A percentile compares a stretch with the other conserved stretches of the same genome.
phyloP scores from a whole-genome alignment of 2,888 invertebrate genomes.

The Liodrosophila aerea region DNA sequence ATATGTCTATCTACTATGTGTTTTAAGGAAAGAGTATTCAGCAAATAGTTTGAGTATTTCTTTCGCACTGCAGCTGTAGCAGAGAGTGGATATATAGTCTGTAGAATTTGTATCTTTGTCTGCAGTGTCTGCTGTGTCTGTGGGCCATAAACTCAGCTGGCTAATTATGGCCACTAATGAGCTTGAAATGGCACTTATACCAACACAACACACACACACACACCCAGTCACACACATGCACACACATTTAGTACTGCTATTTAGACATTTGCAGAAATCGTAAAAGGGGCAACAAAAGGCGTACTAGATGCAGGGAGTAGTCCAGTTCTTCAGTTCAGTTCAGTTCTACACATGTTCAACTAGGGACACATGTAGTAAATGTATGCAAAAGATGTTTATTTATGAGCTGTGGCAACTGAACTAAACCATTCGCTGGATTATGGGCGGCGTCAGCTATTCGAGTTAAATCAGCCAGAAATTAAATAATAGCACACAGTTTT shows the following conservation, averaged over 20 bases:
- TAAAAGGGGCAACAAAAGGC: conserved; percentile 29
- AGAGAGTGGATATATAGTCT: too few species aligned
- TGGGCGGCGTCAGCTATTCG: conserved; percentile 33
- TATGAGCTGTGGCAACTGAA: conserved; percentile 46
- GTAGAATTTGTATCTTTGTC: conserved; percentile 37
- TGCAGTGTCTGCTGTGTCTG: conserved; percentile 58
- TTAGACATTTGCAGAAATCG: conserved; percentile 45
- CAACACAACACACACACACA: conserved; percentile 36
- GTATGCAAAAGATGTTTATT: conserved; percentile 17
- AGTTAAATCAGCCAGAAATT: conserved; percentile 31
- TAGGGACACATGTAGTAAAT: not conserved
- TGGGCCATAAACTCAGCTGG: conserved; percentile 68
- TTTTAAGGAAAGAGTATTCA: not conserved
- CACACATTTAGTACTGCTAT: conserved; percentile 10
- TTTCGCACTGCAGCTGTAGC: conserved; percentile 6
- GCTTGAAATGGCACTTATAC: conserved; percentile 75
- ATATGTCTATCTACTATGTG: too few species aligned
- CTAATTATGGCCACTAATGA: conserved; percentile 77
- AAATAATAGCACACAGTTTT: conserved; percentile 43
- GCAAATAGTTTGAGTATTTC: not conserved
- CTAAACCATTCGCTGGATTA: conserved; percentile 24
- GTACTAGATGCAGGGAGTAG: conserved; percentile 23
- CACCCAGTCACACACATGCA: not conserved
- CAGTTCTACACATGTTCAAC: conserved; percentile 4
- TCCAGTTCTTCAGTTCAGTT: too few species aligned